Base-by-base conservation (phyloP, 1,140 invertebrate species). In the Temnothorax nylanderi region DNA sequence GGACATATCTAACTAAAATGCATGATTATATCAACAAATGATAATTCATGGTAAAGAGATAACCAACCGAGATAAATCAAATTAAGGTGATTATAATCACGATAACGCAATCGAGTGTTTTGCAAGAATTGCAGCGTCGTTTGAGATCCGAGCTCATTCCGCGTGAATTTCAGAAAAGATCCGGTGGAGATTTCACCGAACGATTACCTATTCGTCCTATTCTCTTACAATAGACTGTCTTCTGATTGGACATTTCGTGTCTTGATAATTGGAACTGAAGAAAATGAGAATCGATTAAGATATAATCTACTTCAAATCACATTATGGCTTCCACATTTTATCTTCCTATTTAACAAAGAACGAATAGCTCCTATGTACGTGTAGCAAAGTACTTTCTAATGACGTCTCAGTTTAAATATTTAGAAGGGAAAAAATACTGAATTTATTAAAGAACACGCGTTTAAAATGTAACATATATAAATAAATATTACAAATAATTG, bases 191-290 rank as follows among this genome's bases (percentile, higher is more conserved):
- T 75, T 58, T 75, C 49, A 41, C n/a, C 51, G 6, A 34, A 41
- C 34, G 34, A 37, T 75, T 58, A 56, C 26, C 26, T 26, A 26
- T 58, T 58, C n/a, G 18, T 6, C 26, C 26, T 26, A 26, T 58
- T 58, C n/a, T 26, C 11, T 37, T 34, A 58, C 7, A 32, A 75
- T 56, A 41, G 32, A 64, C 8, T 11, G 18, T 44, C 26, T 41
- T 58, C 34, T 21, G n/a, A 58, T 58, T 75, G n/a, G n/a, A 58
- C 11, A 76, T 41, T 76, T 56, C 34, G n/a, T 76, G 41, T 76
- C 51, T 54, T 34, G 71, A 74, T 54, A 18, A 74, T 54, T 74
- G 2, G 10, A 72, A 54, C 18, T 37, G 34, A 49, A 37, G 10
- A 34, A 72, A 5, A 5, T 34, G 69, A 72, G 51, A 37, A 74